Base-by-base conservation (phyloP, 2,113 vertebrate genomes). In the Vulpes vulpes region DNA sequence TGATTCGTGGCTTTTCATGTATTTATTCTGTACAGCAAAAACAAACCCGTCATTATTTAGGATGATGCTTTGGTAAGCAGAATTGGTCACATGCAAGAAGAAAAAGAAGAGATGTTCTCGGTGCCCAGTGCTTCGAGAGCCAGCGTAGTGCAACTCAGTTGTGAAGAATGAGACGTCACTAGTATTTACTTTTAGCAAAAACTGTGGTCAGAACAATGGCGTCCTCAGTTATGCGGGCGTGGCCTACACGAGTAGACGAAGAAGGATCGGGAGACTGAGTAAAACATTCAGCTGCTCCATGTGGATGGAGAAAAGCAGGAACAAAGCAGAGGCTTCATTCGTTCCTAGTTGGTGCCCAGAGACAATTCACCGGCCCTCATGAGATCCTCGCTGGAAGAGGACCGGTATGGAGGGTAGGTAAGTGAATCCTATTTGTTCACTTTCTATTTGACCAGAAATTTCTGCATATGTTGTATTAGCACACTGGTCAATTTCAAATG, bases 141-240 rank as follows among this genome's bases (percentile, higher is more conserved):
- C 65, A 69, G 5, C 35, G 53, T 14, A 49, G 2, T n/a, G 7
- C 32, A 57, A 74, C 53, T 76, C 35, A 30, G 22, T 82, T 95
- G 80, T 71, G 22, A 81, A 96, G 16, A 95, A 49, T 57, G 82
- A 57, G 76, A 27, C 64, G 53, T 71, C 23, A 19, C 17, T 59
- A 97, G 53, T 64, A n/a, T 38, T 83, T 86, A 25, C 65, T 94
- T 69, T 79, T 62, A 62, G 57, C 55, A 67, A 95, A 88, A 88
- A 30, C 8, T 53, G 22, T 74, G 51, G 2, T 32, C 69, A 91
- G 30, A 79, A 60, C 8, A 73, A 59, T 19, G 59, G 9, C 35
- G 16, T 69, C 35, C 35, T 92, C 35, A 3, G 2, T 88, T 95
- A 49, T 12, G 74, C 38, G 60, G 83, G 62, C 62, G 57, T 89